Percentiles rank a stretch among this genome's conserved stretches.
Conservation (phyloP, 2,113 vertebrate genomes). For the Cinclus cinclus region DNA sequence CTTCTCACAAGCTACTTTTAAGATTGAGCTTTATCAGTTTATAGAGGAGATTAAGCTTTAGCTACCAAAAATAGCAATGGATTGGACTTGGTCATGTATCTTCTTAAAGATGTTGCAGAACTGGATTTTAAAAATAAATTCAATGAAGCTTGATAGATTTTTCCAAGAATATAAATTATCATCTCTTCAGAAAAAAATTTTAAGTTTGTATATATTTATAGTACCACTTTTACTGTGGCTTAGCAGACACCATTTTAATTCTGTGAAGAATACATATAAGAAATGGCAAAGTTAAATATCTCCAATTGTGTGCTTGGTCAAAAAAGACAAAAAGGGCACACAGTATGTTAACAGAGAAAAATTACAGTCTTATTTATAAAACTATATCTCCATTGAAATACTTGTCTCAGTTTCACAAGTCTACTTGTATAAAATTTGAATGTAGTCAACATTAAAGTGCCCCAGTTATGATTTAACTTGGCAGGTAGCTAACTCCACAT, state of each 20-base stretch:
- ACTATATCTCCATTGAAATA: neutral
- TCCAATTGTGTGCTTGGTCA: neutral
- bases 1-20: conserved; percentile 18
- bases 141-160: neutral
- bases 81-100: neutral
- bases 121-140: neutral
- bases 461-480: neutral
- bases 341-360: neutral
- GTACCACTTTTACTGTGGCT: neutral
- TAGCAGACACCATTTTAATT: neutral
- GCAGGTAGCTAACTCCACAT: neutral
- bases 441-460: neutral
- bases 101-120: neutral
- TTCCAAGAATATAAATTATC: neutral
- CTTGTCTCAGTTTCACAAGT: neutral
- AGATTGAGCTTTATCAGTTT: conserved; percentile 24
- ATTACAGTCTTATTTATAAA: neutral
- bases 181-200: neutral
- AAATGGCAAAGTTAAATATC: neutral
- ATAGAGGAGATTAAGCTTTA: conserved; percentile 49
- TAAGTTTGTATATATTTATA: neutral
- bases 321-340: neutral
- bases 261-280: neutral
- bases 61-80: conserved; percentile 33
- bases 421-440: neutral